Evolutionary conservation across 2,888 invertebrate species (phyloP).

Genomic region (Branchipolynoe longqiensis): DNA sequence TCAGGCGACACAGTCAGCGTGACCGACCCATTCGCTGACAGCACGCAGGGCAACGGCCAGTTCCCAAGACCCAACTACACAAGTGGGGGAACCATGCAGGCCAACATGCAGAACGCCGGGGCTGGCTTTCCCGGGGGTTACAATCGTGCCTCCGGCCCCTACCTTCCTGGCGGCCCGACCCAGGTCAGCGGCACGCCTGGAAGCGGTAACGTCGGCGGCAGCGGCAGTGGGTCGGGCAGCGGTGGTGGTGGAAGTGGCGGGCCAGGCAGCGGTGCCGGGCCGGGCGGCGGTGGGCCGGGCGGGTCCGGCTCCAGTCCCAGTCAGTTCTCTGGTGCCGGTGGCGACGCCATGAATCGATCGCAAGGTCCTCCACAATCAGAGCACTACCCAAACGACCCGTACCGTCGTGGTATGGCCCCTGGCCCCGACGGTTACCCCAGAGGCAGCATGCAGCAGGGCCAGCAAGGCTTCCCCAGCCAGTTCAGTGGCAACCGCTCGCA

Average conservation of each 20-base stretch:
- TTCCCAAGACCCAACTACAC: constrained; percentile 56
- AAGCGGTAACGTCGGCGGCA: neutral
- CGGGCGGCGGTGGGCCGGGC: constrained; percentile 14
- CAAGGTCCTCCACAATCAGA: constrained; percentile 40
- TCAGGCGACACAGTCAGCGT: constrained; percentile 38
- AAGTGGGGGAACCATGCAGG: constrained; percentile 34
- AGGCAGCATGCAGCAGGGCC: constrained; percentile 55
- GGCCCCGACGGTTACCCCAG: constrained; percentile 49
- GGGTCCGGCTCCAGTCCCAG: neutral
- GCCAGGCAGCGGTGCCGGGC: neutral
- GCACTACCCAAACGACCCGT: constrained; percentile 60
- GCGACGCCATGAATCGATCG: constrained; percentile 11
- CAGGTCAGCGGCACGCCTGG: neutral
- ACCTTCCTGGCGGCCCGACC: neutral
- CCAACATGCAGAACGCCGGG: neutral
- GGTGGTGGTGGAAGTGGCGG: neutral
- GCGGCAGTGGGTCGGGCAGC: neutral
- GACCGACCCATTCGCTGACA: constrained; percentile 24
- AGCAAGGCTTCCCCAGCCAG: constrained; percentile 54
- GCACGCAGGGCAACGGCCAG: constrained; percentile 15
- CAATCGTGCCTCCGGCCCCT: neutral
- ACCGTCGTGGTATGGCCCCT: constrained; percentile 55
- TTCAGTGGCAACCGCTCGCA: constrained; percentile 32
- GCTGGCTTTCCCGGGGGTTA: constrained; percentile 22
- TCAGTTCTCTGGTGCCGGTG: neutral